Base-by-base conservation (phyloP, 2,888 invertebrate genomes). In the Acronicta aceris region DNA sequence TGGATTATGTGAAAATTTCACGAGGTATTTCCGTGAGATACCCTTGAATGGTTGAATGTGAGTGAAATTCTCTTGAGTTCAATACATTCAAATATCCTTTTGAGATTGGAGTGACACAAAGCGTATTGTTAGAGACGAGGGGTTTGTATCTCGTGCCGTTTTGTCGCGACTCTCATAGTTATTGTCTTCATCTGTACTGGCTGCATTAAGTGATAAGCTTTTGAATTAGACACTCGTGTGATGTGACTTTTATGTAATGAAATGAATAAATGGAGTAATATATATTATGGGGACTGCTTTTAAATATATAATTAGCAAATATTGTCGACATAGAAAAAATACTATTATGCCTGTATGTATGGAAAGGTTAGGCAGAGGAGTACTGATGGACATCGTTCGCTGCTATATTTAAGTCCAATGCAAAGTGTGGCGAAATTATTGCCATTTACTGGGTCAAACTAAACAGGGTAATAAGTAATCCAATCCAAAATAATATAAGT, bases 1-100 rank as follows among this genome's bases (percentile, higher is more conserved):
- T 67, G 82, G 82, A 86, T 85, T 88, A 87, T 87, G 87, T 86
- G 85, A 83, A 87, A 88, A 87, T 81, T 84, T 85, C 77, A 75
- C 80, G 72, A 82, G 77, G 81, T 84, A 87, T 86, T 84, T 88
- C 78, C 76, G 79, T 76, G 80, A 85, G 79, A 83, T 83, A 83
- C 78, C 80, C 71, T 76, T 75, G 81, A 86, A 83, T 81, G 82
- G 84, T 76, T 81, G 79, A 83, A 83, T 85, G 88, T 84, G 86
- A 87, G 88, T 87, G 88, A 89, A 90, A 90, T 89, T 89, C 86
- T 87, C 86, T 73, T 74, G 84, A 85, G 86, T 89, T 91, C 91
- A 88, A 91, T 92, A 91, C 90, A 89, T 91, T 88, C 86, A 86
- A 87, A 92, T 91, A 91, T 91, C 89, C 89, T 91, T 91, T 92